phyloP scores from a whole-genome alignment of 2,113 vertebrate genomes.

The Melanerpes formicivorus region DNA sequence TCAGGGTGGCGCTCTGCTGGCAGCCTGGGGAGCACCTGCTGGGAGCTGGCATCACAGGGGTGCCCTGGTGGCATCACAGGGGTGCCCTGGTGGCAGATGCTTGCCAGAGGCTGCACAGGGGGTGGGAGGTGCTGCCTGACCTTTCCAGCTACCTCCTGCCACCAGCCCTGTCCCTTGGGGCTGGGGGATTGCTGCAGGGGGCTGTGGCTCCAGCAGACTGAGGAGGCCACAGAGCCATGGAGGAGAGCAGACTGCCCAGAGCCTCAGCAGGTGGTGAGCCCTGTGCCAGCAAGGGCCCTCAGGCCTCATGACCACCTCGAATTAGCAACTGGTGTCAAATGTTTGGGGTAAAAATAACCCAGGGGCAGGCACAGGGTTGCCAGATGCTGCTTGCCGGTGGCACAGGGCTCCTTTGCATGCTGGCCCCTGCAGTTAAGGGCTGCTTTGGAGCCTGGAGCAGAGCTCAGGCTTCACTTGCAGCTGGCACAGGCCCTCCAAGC shows the following conservation, averaged over 20 bases:
- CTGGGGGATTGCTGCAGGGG: fast-evolving
- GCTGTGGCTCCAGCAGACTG: background rate
- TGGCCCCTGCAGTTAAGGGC: background rate
- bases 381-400: background rate
- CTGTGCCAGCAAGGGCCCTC: background rate
- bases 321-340: conserved; percentile 78
- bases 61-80: background rate
- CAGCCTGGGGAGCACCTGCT: background rate
- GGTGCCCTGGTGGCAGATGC: background rate
- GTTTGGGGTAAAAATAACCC: conserved; percentile 85
- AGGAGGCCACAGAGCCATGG: fast-evolving
- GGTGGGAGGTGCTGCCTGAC: background rate
- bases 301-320: conserved; percentile 31
- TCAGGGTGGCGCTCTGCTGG: background rate
- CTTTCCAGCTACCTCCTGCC: background rate
- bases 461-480: background rate
- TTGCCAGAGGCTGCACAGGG: fast-evolving
- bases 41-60: background rate
- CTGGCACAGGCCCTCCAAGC: background rate
- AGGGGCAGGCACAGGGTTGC: background rate
- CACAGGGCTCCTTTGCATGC: background rate
- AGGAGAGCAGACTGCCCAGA: background rate
- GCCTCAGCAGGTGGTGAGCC: background rate
- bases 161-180: background rate
- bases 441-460: background rate